Percentiles rank a stretch among this genome's conserved stretches.
These are phyloP conservation scores for Cataglyphis altisquamis DNA, from an alignment of 2,888 invertebrate species.

Conservation along the genomic window DNA sequence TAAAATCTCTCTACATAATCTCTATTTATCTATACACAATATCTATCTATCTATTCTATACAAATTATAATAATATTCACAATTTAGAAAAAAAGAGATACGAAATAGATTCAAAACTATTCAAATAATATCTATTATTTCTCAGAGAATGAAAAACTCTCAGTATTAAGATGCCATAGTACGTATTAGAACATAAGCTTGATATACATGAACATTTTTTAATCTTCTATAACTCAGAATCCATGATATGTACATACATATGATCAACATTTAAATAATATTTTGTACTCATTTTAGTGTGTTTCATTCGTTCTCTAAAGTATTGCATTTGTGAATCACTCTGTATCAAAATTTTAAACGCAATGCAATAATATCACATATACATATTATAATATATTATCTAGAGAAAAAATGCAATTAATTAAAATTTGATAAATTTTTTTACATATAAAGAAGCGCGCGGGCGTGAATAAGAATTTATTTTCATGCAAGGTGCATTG, in stretches of 20 bases:
- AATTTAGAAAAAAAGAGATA: neutral
- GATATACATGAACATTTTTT: no score
- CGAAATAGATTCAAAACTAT: no score
- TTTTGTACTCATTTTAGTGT: neutral
- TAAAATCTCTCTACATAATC: neutral
- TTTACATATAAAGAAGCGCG: neutral
- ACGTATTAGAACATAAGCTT: no score
- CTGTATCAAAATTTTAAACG: neutral
- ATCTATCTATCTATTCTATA: neutral
- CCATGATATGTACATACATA: no score
- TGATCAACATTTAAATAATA: no score
- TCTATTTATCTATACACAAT: no score
- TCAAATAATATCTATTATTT: neutral
- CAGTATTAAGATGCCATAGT: no score
- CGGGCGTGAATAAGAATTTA: neutral
- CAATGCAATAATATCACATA: neutral
- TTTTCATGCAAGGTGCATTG: neutral
- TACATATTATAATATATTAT: neutral
- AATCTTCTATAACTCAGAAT: no score
- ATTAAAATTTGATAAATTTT: neutral
- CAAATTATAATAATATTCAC: neutral
- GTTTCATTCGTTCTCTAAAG: neutral
- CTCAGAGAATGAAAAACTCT: neutral
- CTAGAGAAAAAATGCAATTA: neutral
- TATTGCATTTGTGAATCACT: constrained; percentile 1